These are phyloP conservation scores for Orbicella faveolata DNA, from an alignment of 64 coral and sea anemone genomes.

Conservation along the genomic window DNA sequence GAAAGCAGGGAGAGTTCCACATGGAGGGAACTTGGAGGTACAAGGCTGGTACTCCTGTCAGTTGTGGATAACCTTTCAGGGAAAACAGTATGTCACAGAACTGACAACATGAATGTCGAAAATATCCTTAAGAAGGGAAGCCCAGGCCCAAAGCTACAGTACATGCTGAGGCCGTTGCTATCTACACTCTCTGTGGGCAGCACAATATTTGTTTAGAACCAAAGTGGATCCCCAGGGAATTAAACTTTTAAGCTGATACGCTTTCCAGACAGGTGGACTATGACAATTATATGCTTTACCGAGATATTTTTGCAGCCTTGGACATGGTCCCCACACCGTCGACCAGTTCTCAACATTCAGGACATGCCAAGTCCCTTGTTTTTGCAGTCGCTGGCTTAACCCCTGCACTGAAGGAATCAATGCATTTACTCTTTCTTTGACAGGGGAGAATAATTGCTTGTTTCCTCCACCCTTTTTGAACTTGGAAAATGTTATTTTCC, in stretches of 20 bases:
- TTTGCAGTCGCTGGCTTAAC: conserved; percentile 8
- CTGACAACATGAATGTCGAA: too few species aligned
- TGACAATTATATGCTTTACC: conserved; percentile 25
- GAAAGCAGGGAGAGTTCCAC: too few species aligned
- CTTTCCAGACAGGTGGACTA: not conserved
- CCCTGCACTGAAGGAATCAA: conserved; percentile 10
- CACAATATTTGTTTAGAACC: not conserved
- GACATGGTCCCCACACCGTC: conserved; percentile 27
- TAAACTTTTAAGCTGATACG: not conserved
- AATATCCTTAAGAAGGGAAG: too few species aligned
- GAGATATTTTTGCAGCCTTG: not conserved
- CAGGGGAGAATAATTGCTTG: conserved; percentile 36
- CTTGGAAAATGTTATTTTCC: too few species aligned
- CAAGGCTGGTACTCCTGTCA: too few species aligned
- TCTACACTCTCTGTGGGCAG: conserved; percentile 17
- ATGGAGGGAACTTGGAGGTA: too few species aligned
- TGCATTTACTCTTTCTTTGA: conserved; percentile 28
- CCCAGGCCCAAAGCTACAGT: too few species aligned
- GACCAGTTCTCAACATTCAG: not conserved
- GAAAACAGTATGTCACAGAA: too few species aligned
- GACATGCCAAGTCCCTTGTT: conserved; percentile 13
- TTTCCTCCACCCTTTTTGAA: conserved; percentile 37
- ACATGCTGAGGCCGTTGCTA: too few species aligned
- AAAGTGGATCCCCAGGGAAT: conserved; percentile 3
- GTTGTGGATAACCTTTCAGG: too few species aligned